Conservation (phyloP, 1,140 invertebrate species). For the Geopemphigus sp. region DNA sequence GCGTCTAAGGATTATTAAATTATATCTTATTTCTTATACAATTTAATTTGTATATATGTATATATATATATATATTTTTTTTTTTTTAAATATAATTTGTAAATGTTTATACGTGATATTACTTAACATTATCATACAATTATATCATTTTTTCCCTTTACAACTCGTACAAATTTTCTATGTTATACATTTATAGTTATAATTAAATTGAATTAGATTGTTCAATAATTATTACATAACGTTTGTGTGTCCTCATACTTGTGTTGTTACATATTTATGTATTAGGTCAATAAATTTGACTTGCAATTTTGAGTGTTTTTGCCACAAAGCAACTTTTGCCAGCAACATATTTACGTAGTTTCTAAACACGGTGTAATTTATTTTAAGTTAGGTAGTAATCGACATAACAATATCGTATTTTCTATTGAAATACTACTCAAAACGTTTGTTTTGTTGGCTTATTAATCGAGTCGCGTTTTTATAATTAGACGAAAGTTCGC, state of each 20-base stretch:
- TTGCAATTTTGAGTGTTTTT: background rate
- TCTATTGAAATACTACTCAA: too few relatives aligned
- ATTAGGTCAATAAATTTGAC: background rate
- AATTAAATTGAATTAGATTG: background rate
- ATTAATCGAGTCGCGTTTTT: too few relatives aligned
- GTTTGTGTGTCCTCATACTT: background rate
- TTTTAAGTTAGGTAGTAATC: too few relatives aligned
- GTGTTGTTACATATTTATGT: background rate
- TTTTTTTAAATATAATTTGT: conserved; percentile 1
- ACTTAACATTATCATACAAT: background rate
- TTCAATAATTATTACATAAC: background rate
- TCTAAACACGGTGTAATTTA: too few relatives aligned
- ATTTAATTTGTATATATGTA: background rate
- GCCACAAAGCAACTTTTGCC: background rate
- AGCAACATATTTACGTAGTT: too few relatives aligned
- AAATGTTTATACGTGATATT: background rate
- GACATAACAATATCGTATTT: too few relatives aligned
- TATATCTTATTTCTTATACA: too few relatives aligned
- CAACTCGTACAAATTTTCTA: background rate
- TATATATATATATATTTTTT: background rate
- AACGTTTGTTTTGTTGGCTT: too few relatives aligned
- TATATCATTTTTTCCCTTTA: background rate
- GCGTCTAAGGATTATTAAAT: too few relatives aligned
- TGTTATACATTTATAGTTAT: background rate
- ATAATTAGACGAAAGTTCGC: too few relatives aligned